Percentiles rank a stretch among this genome's conserved stretches.
phyloP scores from a whole-genome alignment of 2,888 invertebrate genomes.

The Carterocephalus palaemon region DNA sequence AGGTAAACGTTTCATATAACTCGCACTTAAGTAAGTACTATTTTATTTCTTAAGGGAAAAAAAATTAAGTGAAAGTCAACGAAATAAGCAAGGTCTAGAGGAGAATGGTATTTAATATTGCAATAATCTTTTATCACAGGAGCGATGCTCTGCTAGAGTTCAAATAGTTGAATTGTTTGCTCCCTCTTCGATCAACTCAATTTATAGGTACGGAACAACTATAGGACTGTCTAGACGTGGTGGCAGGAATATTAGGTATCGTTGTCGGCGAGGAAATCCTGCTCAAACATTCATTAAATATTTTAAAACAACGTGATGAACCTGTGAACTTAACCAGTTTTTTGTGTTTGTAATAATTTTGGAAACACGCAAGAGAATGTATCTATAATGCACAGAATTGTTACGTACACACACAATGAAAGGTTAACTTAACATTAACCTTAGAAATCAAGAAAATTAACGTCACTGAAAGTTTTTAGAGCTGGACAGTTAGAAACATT shows the following conservation, averaged over 20 bases:
- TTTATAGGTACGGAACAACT: slow-evolving; percentile 32
- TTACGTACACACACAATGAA: too few species aligned
- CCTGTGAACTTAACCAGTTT: too few species aligned
- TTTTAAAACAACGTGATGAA: slow-evolving; percentile 15
- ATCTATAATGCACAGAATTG: too few species aligned
- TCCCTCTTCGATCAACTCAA: slow-evolving; percentile 38
- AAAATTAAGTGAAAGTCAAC: too few species aligned
- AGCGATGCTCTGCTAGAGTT: slow-evolving; percentile 30
- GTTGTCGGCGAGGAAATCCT: slow-evolving; percentile 17
- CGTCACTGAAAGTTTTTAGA: too few species aligned
- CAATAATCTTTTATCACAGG: slow-evolving; percentile 17
- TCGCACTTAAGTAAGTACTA: too few species aligned
- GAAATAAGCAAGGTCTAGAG: background rate
- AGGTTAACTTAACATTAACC: too few species aligned
- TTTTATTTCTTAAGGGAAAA: too few species aligned
- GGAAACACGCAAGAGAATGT: background rate
- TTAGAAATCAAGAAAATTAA: too few species aligned
- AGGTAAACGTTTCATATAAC: too few species aligned
- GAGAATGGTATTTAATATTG: slow-evolving; percentile 10
- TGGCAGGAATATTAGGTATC: slow-evolving; percentile 38
- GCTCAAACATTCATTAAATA: slow-evolving; percentile 10
- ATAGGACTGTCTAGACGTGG: slow-evolving; percentile 40
- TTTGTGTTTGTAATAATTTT: too few species aligned
- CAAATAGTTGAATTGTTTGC: slow-evolving; percentile 34
- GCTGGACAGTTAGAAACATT: too few species aligned